Evolutionary conservation across 2,113 vertebrate genomes (phyloP).

Genomic region (Megalops atlanticus): DNA sequence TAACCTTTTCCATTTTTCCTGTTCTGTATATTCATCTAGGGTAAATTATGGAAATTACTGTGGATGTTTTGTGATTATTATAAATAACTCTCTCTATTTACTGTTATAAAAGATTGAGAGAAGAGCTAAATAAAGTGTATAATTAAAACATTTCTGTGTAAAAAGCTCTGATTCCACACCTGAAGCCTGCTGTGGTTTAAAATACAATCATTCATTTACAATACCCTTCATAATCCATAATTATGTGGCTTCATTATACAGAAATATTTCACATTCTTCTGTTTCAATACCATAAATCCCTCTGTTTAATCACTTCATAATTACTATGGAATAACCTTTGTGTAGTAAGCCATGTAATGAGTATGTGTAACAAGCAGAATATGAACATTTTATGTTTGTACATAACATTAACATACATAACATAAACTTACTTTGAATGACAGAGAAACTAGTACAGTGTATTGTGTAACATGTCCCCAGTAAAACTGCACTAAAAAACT

Average conservation of each 20-base stretch:
- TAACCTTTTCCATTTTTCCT: not conserved
- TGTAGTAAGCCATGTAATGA: constrained; percentile 2
- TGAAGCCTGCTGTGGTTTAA: not conserved
- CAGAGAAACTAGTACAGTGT: constrained; percentile 15
- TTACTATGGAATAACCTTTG: not conserved
- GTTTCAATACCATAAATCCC: constrained; percentile 6
- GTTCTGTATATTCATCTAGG: not conserved
- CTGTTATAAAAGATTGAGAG: not conserved
- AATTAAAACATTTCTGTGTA: not conserved
- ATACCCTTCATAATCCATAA: not conserved
- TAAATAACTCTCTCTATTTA: not conserved
- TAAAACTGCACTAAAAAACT: not conserved
- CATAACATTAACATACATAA: constrained; percentile 11
- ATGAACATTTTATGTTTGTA: constrained; percentile 5
- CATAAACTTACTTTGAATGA: constrained; percentile 8
- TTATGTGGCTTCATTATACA: not conserved
- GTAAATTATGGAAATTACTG: not conserved
- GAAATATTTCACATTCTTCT: constrained; percentile 24
- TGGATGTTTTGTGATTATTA: not conserved
- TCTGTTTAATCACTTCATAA: constrained; percentile 3
- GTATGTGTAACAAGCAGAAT: not conserved
- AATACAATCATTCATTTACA: not conserved
- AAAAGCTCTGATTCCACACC: not conserved
- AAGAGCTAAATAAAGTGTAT: not conserved
- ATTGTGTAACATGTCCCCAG: not conserved